phyloP scores from a whole-genome alignment of 2,888 invertebrate species.

The Eristalis intricaria region DNA sequence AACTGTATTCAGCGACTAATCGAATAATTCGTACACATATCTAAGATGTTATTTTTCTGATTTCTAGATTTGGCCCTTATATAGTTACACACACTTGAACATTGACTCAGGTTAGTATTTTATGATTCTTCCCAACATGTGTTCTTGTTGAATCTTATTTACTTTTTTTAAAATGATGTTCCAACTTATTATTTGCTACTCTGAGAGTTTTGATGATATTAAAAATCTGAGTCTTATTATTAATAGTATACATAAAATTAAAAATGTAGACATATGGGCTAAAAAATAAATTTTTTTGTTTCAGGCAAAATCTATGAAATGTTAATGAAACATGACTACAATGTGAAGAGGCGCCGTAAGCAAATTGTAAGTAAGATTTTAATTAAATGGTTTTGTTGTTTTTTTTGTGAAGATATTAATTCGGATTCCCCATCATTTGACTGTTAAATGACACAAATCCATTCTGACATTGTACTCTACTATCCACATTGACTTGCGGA shows the following conservation, averaged over 20 bases:
- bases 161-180: slow-evolving; percentile 14
- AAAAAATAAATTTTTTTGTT: no score
- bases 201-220: slow-evolving; percentile 34
- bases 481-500: not conserved
- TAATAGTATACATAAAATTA: not conserved
- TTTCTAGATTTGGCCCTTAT: not conserved
- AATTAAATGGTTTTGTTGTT: not conserved
- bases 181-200: slow-evolving; percentile 32
- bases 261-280: no score
- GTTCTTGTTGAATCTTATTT: not conserved
- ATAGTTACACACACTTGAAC: not conserved
- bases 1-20: not conserved
- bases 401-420: slow-evolving; percentile 39
- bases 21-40: not conserved
- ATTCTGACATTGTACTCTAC: slow-evolving; percentile 4
- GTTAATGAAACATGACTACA: not conserved
- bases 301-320: not conserved
- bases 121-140: not conserved
- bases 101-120: not conserved
- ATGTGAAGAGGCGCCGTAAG: no score
- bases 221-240: slow-evolving; percentile 11
- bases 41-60: not conserved
- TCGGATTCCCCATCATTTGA: slow-evolving; percentile 58
- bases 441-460: slow-evolving; percentile 42
- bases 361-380: no score